Conservation (phyloP, 2,797 vertebrate genomes). For the Sparidentex hasta region DNA sequence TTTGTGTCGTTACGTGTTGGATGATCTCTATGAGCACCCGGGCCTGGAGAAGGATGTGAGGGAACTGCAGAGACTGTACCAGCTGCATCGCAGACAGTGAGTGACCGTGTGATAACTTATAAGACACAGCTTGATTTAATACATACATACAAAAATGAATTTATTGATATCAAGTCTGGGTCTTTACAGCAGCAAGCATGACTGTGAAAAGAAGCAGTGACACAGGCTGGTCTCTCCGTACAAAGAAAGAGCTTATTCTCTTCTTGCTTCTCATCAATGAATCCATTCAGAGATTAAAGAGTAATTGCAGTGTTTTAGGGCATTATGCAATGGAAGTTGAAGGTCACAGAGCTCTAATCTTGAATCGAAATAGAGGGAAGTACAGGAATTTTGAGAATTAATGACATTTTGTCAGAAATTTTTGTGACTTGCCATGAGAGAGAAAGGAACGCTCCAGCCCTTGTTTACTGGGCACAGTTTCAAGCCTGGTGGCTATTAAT, state of each 20-base stretch:
- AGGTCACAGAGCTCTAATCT: constrained; percentile 58
- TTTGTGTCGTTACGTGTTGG: constrained; percentile 92
- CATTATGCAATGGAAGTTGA: constrained; percentile 53
- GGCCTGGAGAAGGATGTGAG: constrained; percentile 92
- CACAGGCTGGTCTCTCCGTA: constrained; percentile 29
- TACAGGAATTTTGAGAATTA: constrained; percentile 32
- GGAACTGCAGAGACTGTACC: constrained; percentile 94
- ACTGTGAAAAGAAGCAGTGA: constrained; percentile 39
- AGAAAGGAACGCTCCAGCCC: constrained; percentile 2
- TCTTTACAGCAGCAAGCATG: constrained; percentile 11
- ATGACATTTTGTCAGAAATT: constrained; percentile 32
- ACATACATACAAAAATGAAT: neutral
- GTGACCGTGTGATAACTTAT: constrained; percentile 64
- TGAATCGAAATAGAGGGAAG: constrained; percentile 41
- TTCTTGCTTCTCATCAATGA: constrained; percentile 70
- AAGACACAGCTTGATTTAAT: neutral
- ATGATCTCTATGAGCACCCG: constrained; percentile 96
- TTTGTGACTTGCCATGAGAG: constrained; percentile 14
- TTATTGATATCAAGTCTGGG: constrained; percentile 4
- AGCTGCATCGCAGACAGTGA: constrained; percentile 95
- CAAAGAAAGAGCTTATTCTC: constrained; percentile 66
- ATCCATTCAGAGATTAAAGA: constrained; percentile 69
- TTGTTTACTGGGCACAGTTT: constrained; percentile 30
- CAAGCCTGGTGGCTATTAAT: constrained; percentile 6
- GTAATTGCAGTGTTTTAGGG: constrained; percentile 60